phyloP scores from a whole-genome alignment of 53 echinoderm and acorn worm genomes.

The Hippasteria phrygiana region DNA sequence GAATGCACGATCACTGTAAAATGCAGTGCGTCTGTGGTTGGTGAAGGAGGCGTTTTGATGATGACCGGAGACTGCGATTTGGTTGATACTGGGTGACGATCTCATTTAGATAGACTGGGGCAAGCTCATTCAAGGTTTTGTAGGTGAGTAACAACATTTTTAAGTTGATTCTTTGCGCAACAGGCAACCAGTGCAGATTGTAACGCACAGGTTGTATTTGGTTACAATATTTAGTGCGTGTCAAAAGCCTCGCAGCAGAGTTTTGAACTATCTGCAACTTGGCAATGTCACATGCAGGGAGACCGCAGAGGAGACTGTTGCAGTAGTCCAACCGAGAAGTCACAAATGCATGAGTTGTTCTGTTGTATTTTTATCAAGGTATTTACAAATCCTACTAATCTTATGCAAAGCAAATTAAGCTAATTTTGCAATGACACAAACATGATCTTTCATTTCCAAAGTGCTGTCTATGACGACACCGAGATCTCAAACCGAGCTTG shows the following conservation, averaged over 20 bases:
- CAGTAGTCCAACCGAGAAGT: constrained; percentile 8
- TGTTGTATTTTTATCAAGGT: neutral
- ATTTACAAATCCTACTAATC: neutral
- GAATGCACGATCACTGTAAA: no score
- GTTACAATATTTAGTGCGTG: neutral
- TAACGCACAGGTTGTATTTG: neutral
- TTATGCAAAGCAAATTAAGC: constrained; percentile 23
- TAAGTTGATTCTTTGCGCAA: neutral
- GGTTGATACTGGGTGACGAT: no score
- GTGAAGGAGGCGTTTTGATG: no score
- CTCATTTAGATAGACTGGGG: no score
- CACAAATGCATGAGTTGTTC: neutral
- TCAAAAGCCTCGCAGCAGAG: constrained; percentile 9
- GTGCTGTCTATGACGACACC: constrained; percentile 16
- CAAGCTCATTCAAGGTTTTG: constrained; percentile 3
- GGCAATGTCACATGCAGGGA: no score
- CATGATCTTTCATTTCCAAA: constrained; percentile 1
- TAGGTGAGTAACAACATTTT: constrained; percentile 7
- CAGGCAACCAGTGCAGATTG: constrained; percentile 4
- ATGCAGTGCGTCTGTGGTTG: no score
- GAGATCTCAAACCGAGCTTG: constrained; percentile 12
- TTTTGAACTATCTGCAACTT: no score
- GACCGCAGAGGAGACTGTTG: constrained; percentile 37
- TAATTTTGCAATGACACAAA: neutral
- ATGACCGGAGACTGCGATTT: no score